Evolutionary conservation across 2,888 invertebrate genomes (phyloP).

Genomic region (Ypsolopha sequella): DNA sequence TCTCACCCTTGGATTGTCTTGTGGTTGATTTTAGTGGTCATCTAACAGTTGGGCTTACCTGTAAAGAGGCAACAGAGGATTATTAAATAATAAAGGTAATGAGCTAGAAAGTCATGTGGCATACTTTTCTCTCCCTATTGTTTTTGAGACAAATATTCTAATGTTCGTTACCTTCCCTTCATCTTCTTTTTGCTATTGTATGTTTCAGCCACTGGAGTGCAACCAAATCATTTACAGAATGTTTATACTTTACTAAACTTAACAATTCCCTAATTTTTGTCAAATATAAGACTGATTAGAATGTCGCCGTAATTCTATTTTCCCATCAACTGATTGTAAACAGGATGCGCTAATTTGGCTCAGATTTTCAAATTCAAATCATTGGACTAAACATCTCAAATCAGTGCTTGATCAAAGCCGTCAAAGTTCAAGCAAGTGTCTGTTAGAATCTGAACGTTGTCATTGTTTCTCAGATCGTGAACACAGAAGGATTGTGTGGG

Average conservation of each 20-base stretch:
- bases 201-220: too few relatives aligned
- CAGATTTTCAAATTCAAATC: too few relatives aligned
- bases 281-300: too few relatives aligned
- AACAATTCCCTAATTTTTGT: too few relatives aligned
- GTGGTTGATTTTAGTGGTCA: not conserved
- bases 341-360: too few relatives aligned
- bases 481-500: conserved; percentile 1
- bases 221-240: too few relatives aligned
- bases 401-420: not conserved
- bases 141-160: not conserved
- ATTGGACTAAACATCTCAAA: too few relatives aligned
- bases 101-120: too few relatives aligned
- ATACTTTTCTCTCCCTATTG: not conserved
- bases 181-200: not conserved
- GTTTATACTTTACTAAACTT: too few relatives aligned
- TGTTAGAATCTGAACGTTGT: conserved; percentile 1
- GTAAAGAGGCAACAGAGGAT: conserved; percentile 15
- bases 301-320: too few relatives aligned
- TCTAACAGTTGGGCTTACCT: conserved; percentile 18
- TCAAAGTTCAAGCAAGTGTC: conserved; percentile 1
- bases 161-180: not conserved
- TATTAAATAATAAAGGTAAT: conserved; percentile 4
- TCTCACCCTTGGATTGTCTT: conserved; percentile 18
- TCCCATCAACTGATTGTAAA: too few relatives aligned
- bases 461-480: conserved; percentile 5